Conservation (phyloP, 2,113 vertebrate genomes). For the Stegostoma tigrinum region DNA sequence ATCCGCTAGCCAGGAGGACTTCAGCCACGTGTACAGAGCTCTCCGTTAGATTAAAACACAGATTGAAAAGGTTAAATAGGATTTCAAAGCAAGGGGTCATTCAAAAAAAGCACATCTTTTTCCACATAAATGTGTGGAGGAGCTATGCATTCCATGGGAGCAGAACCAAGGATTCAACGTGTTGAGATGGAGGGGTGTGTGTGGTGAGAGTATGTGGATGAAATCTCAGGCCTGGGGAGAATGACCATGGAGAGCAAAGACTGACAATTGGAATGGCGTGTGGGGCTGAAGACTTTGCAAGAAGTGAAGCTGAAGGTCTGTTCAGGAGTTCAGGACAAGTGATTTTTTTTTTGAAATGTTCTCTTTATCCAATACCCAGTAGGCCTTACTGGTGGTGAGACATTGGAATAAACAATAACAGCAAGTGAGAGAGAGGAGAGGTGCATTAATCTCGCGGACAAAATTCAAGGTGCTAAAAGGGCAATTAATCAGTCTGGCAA, state of each 20-base stretch:
- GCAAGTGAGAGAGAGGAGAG: neutral
- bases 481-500: neutral
- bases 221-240: neutral
- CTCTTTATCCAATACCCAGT: conserved; percentile 32
- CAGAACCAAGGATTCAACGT: no score
- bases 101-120: conserved; percentile 19
- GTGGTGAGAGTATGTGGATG: neutral
- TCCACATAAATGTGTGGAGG: neutral
- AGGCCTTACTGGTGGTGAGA: conserved; percentile 21
- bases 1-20: neutral
- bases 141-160: neutral
- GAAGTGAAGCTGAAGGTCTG: neutral
- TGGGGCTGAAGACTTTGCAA: neutral
- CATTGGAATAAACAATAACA: neutral
- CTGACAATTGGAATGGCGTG: neutral
- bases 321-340: neutral
- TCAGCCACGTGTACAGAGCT: neutral
- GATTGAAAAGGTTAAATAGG: neutral
- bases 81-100: conserved; percentile 19
- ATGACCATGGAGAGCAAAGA: neutral
- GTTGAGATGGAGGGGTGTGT: neutral
- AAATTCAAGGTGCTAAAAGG: neutral
- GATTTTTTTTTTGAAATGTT: conserved; percentile 4
- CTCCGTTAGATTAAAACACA: neutral
- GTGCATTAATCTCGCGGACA: neutral